Percentiles rank a stretch among this genome's conserved stretches.
Conservation (phyloP, 2,113 vertebrate genomes). For the Furnarius figulus region DNA sequence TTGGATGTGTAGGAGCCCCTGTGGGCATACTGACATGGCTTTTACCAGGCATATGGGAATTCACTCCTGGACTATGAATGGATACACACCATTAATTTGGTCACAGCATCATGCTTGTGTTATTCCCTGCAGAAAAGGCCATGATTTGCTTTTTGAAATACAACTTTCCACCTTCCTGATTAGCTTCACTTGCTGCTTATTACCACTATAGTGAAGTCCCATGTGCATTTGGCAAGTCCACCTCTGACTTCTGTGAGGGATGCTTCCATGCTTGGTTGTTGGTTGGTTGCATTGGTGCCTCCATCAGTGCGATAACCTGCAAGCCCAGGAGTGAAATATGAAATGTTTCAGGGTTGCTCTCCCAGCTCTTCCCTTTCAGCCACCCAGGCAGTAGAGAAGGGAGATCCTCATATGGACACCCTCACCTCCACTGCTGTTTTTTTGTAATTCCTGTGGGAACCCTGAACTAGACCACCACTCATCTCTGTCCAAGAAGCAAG, state of each 20-base stretch:
- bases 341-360: accelerated
- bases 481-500: not conserved
- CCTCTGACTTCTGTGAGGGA: not conserved
- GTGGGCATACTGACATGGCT: not conserved
- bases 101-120: not conserved
- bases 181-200: not conserved
- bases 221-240: not conserved
- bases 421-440: not conserved
- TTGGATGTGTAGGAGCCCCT: accelerated
- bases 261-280: not conserved
- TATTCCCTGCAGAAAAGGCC: not conserved
- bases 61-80: not conserved
- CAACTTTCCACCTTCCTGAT: not conserved
- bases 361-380: not conserved
- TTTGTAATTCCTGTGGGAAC: not conserved
- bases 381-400: not conserved
- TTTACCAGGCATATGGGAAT: not conserved
- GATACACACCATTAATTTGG: not conserved
- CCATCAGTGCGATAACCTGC: accelerated
- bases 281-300: not conserved
- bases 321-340: not conserved
- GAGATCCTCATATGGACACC: accelerated
- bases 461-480: not conserved
- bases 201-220: not conserved
- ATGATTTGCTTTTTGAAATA: not conserved